Evolutionary conservation across 1,140 invertebrate genomes (phyloP).

Genomic region (Drosophila lowei): DNA sequence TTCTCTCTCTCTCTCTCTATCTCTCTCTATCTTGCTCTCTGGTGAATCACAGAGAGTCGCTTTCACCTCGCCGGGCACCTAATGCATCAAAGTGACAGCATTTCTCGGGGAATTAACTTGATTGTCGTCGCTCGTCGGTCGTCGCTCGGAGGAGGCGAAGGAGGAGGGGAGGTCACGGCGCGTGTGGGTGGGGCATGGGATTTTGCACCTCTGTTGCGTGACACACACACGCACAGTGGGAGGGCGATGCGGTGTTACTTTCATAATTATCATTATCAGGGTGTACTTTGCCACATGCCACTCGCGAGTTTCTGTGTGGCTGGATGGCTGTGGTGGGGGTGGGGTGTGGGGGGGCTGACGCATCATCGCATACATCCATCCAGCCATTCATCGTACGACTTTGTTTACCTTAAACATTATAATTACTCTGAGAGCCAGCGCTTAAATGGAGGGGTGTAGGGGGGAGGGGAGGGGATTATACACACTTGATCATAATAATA

Average conservation of each 20-base stretch:
- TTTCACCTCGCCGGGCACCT: slow-evolving; percentile 15
- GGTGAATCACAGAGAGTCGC: slow-evolving; percentile 13
- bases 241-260: slow-evolving; percentile 31
- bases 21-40: background rate
- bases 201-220: slow-evolving; percentile 43
- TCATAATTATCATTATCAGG: slow-evolving; percentile 58
- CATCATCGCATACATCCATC: slow-evolving; percentile 11
- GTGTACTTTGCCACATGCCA: slow-evolving; percentile 10
- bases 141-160: too few relatives aligned
- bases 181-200: slow-evolving; percentile 3
- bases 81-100: slow-evolving; percentile 27
- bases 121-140: background rate
- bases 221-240: slow-evolving; percentile 20
- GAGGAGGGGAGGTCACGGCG: background rate
- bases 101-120: slow-evolving; percentile 12
- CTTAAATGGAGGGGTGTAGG: background rate
- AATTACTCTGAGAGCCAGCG: slow-evolving; percentile 7
- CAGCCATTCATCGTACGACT: slow-evolving; percentile 38
- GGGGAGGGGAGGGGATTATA: background rate
- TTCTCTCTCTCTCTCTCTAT: background rate
- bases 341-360: slow-evolving; percentile 46
- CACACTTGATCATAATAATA: too few relatives aligned
- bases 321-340: slow-evolving; percentile 5
- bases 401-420: slow-evolving; percentile 27
- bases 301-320: background rate